These are phyloP conservation scores for Cotesia vestalis DNA, from an alignment of 1,140 invertebrate genomes.

Conservation along the genomic window DNA sequence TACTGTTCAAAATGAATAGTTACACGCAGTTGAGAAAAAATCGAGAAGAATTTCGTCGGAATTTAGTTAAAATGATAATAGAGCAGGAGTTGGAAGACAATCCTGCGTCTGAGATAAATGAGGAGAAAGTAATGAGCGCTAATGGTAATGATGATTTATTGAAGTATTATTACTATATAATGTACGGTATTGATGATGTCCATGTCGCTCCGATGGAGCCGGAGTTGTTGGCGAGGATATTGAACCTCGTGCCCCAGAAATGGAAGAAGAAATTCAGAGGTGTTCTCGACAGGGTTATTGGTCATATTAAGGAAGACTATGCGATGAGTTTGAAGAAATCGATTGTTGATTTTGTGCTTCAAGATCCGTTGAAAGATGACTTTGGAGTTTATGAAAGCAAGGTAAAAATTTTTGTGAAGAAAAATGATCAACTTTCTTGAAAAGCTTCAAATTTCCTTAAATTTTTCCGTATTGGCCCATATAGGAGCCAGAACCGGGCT, in stretches of 20 bases:
- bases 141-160: conserved; percentile 75
- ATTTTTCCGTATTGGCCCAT: too few relatives aligned
- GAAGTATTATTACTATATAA: conserved; percentile 90
- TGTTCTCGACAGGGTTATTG: conserved; percentile 68
- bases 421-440: neutral
- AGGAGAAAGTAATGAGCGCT: conserved; percentile 43
- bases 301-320: conserved; percentile 81
- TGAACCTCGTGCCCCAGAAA: conserved; percentile 57
- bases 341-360: conserved; percentile 86
- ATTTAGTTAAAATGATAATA: conserved; percentile 77
- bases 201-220: conserved; percentile 81
- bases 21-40: conserved; percentile 77
- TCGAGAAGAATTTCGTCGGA: conserved; percentile 82
- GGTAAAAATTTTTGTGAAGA: conserved; percentile 14
- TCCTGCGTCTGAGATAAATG: conserved; percentile 7
- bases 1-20: conserved; percentile 62
- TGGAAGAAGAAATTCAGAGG: conserved; percentile 70
- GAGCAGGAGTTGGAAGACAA: conserved; percentile 53
- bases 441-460: too few relatives aligned
- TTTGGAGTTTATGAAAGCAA: conserved; percentile 14
- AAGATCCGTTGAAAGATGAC: conserved; percentile 69
- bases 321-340: conserved; percentile 87
- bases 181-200: conserved; percentile 86
- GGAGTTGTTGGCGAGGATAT: conserved; percentile 67
- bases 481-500: too few relatives aligned